Percentiles rank a stretch among this genome's conserved stretches.
phyloP scores from a whole-genome alignment of 2,113 vertebrate genomes.

The Beaufortia kweichowensis region DNA sequence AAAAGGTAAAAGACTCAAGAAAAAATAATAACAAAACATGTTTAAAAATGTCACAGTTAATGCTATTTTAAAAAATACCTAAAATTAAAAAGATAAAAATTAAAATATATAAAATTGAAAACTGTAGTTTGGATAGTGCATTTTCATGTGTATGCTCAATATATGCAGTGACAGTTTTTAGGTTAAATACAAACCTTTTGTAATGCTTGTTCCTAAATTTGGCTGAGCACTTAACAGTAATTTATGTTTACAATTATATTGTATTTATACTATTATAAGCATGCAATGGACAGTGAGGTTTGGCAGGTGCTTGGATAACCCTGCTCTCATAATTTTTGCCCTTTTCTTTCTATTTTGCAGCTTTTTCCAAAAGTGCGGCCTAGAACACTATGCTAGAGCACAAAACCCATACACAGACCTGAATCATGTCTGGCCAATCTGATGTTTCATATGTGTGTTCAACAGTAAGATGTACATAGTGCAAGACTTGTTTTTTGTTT shows the following conservation, averaged over 20 bases:
- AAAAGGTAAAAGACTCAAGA: too few species aligned
- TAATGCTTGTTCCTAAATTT: background rate
- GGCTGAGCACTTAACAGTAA: background rate
- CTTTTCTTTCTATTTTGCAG: constrained; percentile 53
- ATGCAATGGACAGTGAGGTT: background rate
- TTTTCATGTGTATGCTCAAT: too few species aligned
- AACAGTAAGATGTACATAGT: background rate
- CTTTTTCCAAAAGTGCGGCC: constrained; percentile 77
- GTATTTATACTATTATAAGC: constrained; percentile 1
- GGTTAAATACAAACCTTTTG: background rate
- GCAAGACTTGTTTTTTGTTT: background rate
- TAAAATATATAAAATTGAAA: too few species aligned
- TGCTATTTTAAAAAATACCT: too few species aligned
- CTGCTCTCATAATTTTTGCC: constrained; percentile 6
- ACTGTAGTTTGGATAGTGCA: too few species aligned
- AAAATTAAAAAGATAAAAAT: too few species aligned
- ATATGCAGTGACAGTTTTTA: too few species aligned
- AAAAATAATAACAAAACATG: too few species aligned
- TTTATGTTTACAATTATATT: background rate
- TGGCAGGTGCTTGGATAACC: background rate
- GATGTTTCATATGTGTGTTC: background rate
- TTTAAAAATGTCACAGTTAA: too few species aligned
- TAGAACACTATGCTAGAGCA: constrained; percentile 70
- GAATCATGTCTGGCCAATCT: background rate
- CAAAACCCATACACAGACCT: background rate